These are phyloP conservation scores for Hermetia illucens DNA, from an alignment of 1,140 invertebrate genomes.

Conservation along the genomic window DNA sequence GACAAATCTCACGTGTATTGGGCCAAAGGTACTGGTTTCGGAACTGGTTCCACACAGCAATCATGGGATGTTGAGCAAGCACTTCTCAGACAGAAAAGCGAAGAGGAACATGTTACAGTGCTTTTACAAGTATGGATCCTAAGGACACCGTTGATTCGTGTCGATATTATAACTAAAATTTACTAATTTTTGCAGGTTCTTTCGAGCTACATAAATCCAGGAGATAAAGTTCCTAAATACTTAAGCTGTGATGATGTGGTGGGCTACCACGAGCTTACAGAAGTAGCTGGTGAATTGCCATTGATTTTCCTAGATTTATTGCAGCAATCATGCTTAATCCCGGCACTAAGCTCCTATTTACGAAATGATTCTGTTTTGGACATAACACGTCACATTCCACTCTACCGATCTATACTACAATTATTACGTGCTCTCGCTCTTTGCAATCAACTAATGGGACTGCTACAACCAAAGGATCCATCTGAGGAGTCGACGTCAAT, in stretches of 20 bases:
- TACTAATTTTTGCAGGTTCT: constrained; percentile 50
- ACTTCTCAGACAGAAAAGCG: constrained; percentile 69
- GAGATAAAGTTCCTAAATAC: constrained; percentile 41
- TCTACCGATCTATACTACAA: constrained; percentile 73
- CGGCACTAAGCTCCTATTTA: constrained; percentile 80
- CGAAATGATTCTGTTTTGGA: constrained; percentile 91
- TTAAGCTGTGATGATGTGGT: constrained; percentile 28
- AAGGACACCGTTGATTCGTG: neutral
- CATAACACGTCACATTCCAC: constrained; percentile 85
- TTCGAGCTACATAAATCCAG: constrained; percentile 74
- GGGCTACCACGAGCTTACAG: constrained; percentile 20
- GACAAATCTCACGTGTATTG: constrained; percentile 82
- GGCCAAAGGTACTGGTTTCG: constrained; percentile 91
- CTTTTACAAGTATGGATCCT: constrained; percentile 39
- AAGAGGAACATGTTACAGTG: constrained; percentile 87
- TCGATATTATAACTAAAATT: neutral
- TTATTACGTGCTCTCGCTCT: constrained; percentile 65
- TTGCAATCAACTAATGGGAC: constrained; percentile 45
- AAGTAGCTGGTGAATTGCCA: constrained; percentile 41
- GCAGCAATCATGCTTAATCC: constrained; percentile 67
- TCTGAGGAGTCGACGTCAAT: constrained; percentile 36
- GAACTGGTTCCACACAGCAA: constrained; percentile 86
- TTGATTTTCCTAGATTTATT: constrained; percentile 58
- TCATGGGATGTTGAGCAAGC: constrained; percentile 94
- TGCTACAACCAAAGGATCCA: constrained; percentile 44